Conservation (phyloP, 2,888 invertebrate species). For the Macaria notata region DNA sequence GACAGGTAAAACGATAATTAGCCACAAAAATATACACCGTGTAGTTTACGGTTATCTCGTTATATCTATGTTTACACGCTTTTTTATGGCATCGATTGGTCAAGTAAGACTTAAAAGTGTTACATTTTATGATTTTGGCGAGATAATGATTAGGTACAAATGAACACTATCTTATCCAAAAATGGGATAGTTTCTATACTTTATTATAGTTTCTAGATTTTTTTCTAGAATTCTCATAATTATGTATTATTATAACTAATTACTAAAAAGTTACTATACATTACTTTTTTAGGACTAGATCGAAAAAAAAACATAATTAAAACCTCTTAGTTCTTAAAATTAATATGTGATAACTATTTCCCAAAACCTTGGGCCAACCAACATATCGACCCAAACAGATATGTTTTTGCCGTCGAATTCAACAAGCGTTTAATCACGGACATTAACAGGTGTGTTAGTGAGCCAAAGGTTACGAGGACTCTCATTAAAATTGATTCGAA, state of each 20-base stretch:
- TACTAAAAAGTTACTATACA: no score
- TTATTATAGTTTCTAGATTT: no score
- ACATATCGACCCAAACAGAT: constrained; percentile 9
- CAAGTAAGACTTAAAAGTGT: constrained; percentile 21
- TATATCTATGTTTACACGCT: constrained; percentile 33
- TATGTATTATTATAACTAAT: no score
- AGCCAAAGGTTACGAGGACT: constrained; percentile 18
- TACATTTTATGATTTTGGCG: constrained; percentile 14
- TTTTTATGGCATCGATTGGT: constrained; percentile 22
- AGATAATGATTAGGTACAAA: constrained; percentile 22
- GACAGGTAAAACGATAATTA: constrained; percentile 43
- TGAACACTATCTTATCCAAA: neutral
- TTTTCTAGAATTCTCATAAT: no score
- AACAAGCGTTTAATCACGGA: constrained; percentile 16
- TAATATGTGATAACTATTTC: constrained; percentile 2
- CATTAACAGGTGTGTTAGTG: constrained; percentile 9
- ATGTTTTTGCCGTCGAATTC: constrained; percentile 6
- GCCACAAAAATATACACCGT: constrained; percentile 33
- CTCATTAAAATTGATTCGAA: constrained; percentile 16
- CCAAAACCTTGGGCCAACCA: neutral
- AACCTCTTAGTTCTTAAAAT: neutral
- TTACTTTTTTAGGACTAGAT: no score
- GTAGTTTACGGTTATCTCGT: constrained; percentile 33
- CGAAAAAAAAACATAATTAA: no score
- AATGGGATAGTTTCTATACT: no score